phyloP scores from a whole-genome alignment of 1,140 invertebrate genomes.

The Drosophila pandora region DNA sequence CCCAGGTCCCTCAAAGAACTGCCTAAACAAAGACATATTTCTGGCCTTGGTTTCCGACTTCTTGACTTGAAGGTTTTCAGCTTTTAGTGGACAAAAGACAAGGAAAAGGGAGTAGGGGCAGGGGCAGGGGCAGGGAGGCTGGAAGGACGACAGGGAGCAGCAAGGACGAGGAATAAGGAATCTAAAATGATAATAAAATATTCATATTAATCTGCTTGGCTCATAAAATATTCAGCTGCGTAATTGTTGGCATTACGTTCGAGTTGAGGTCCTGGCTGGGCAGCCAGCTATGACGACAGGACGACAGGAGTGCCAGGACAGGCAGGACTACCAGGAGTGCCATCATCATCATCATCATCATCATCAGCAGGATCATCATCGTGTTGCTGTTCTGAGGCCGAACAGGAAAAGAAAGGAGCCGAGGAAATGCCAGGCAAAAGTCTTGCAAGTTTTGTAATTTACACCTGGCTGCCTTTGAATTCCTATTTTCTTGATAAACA shows the following conservation, averaged over 20 bases:
- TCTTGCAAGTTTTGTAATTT: slow-evolving; percentile 75
- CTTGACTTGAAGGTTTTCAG: slow-evolving; percentile 55
- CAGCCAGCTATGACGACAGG: slow-evolving; percentile 48
- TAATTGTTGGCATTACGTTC: slow-evolving; percentile 79
- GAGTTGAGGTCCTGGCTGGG: slow-evolving; percentile 26
- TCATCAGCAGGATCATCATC: slow-evolving; percentile 4
- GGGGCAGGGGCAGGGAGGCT: no score
- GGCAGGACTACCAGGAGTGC: not conserved
- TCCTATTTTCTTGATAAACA: not conserved
- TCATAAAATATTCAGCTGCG: slow-evolving; percentile 82
- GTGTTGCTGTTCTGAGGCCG: not conserved
- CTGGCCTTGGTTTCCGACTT: slow-evolving; percentile 61
- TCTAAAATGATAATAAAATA: slow-evolving; percentile 83
- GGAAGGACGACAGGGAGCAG: not conserved
- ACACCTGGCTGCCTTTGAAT: slow-evolving; percentile 66
- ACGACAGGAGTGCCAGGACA: slow-evolving; percentile 21
- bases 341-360: slow-evolving; percentile 27
- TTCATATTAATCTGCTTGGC: slow-evolving; percentile 82
- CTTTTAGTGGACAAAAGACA: slow-evolving; percentile 4
- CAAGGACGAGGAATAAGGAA: slow-evolving; percentile 56
- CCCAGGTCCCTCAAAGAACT: slow-evolving; percentile 22
- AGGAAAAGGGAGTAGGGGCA: not conserved
- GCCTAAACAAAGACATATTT: slow-evolving; percentile 80
- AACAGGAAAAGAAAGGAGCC: slow-evolving; percentile 3
- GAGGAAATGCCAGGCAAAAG: slow-evolving; percentile 69